A percentile compares a stretch with the other conserved stretches of the same genome.
Conservation (phyloP, 2,888 invertebrate genomes). For the Baronia brevicornis region DNA sequence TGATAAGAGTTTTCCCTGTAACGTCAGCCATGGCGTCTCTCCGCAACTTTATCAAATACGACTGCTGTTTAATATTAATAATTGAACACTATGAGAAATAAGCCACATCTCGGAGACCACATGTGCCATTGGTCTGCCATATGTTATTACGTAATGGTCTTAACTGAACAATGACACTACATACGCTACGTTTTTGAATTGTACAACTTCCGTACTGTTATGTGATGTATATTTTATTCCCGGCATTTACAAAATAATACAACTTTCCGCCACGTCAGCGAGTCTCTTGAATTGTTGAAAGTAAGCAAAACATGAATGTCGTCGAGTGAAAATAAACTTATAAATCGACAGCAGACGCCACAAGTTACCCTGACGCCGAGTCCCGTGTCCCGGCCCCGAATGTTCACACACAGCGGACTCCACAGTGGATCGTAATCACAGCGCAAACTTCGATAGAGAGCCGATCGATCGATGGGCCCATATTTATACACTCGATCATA, state of each 20-base stretch:
- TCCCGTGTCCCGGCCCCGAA: constrained; percentile 2
- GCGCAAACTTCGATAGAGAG: constrained; percentile 67
- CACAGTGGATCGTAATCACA: constrained; percentile 56
- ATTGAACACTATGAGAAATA: too few relatives aligned
- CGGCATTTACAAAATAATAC: too few relatives aligned
- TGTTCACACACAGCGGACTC: constrained; percentile 27
- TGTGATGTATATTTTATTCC: too few relatives aligned
- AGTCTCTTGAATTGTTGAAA: too few relatives aligned
- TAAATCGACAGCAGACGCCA: constrained; percentile 13
- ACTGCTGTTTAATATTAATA: too few relatives aligned
- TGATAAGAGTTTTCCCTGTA: constrained; percentile 71
- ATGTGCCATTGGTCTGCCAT: constrained; percentile 56
- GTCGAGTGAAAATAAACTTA: background rate
- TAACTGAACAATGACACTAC: constrained; percentile 1
- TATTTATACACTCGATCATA: constrained; percentile 74
- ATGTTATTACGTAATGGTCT: constrained; percentile 59
- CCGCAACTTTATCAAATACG: background rate
- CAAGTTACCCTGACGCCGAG: constrained; percentile 19
- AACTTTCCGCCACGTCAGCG: too few relatives aligned
- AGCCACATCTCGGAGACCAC: constrained; percentile 25
- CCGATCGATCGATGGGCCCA: constrained; percentile 73
- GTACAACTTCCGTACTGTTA: too few relatives aligned
- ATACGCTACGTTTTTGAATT: constrained; percentile 1
- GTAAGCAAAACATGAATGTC: too few relatives aligned
- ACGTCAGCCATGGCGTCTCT: constrained; percentile 51